Percentiles rank a stretch among this genome's conserved stretches.
Conservation (phyloP, 1,140 invertebrate genomes). For the Druon quercuslanigerum region DNA sequence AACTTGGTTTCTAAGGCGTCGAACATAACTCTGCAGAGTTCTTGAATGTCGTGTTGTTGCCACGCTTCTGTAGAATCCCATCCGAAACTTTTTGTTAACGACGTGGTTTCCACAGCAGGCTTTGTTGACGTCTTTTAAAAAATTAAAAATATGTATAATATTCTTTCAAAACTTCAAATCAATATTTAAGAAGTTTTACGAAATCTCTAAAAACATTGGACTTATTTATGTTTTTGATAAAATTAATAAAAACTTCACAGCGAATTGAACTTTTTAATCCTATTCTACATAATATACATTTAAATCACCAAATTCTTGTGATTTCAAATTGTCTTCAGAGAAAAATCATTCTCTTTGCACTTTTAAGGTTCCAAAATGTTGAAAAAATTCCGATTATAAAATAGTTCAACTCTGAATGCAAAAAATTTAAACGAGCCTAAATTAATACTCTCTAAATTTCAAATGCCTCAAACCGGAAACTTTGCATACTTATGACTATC, state of each 20-base stretch:
- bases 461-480: too few relatives aligned
- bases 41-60: conserved; percentile 96
- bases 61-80: conserved; percentile 94
- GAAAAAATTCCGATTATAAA: too few relatives aligned
- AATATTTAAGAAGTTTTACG: too few relatives aligned
- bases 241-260: background rate
- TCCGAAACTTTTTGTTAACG: conserved; percentile 92
- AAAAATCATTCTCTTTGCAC: too few relatives aligned
- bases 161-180: too few relatives aligned
- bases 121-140: conserved; percentile 82
- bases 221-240: background rate
- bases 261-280: background rate
- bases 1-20: conserved; percentile 93
- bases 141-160: conserved; percentile 20
- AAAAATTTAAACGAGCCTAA: too few relatives aligned
- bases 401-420: too few relatives aligned
- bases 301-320: background rate
- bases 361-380: too few relatives aligned
- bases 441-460: too few relatives aligned
- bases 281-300: background rate
- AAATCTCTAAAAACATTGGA: too few relatives aligned
- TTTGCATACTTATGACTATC: too few relatives aligned
- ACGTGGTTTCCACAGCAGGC: conserved; percentile 89
- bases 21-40: conserved; percentile 94
- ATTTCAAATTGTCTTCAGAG: too few relatives aligned